Evolutionary conservation across 64 coral and sea anemone genomes (phyloP).

Genomic region (Montipora efflorescens): DNA sequence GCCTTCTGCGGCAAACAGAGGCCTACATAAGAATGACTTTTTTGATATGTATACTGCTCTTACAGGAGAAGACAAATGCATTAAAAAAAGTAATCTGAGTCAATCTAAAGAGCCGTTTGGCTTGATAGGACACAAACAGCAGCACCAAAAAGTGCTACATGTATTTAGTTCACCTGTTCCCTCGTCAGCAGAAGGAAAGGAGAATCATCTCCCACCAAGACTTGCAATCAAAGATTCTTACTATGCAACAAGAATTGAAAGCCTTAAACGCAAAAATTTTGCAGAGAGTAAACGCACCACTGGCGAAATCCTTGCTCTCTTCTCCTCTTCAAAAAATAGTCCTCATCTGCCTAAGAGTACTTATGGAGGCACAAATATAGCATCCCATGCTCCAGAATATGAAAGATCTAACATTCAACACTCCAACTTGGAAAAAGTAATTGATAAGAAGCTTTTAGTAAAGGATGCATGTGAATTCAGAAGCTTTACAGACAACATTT

Average conservation of each 20-base stretch:
- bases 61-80: background rate
- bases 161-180: background rate
- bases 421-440: background rate
- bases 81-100: background rate
- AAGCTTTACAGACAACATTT: background rate
- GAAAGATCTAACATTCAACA: background rate
- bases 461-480: background rate
- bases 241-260: background rate
- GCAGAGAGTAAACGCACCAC: constrained; percentile 4
- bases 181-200: background rate
- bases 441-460: background rate
- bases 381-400: background rate
- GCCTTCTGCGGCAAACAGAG: background rate
- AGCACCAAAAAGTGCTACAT: constrained; percentile 7
- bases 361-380: background rate
- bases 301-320: constrained; percentile 4
- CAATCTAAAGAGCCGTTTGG: background rate
- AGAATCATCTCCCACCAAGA: background rate
- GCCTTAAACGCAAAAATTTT: background rate
- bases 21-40: background rate
- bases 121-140: background rate
- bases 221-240: background rate
- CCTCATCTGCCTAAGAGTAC: background rate
- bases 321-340: background rate
- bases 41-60: constrained; percentile 12